Base-by-base conservation (phyloP, 2,888 invertebrate genomes). In the Chloromyia formosa region DNA sequence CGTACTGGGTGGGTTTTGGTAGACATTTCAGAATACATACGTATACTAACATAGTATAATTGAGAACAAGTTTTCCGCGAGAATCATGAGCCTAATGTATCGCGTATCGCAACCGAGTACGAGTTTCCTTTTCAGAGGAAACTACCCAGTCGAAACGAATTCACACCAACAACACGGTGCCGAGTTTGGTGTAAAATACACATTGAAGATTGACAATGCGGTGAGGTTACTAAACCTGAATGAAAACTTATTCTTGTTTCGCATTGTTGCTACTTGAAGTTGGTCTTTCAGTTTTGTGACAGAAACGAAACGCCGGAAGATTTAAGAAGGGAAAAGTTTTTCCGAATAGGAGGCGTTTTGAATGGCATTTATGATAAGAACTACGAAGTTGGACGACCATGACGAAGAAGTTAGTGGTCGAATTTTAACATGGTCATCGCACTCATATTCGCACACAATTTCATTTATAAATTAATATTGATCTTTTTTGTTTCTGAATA, bases 371-470 rank as follows among this genome's bases (percentile, higher is more conserved):
- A 35, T 35, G 27, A 35, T 35, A 35, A 35, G 27, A 35, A 35
- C 27, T 35, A 35, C 27, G 3, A 35, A 35, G 7, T 7, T 35
- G 7, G 2, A 35, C 27, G n/a, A n/a, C n/a, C n/a, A 64, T 18
- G 64, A 40, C 64, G n/a, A 61, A 23, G 64, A 40, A 35, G 42
- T 64, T 42, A 64, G 40, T 42, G 64, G 14, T 42, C n/a, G 10
- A 64, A 64, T 64, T 35, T 64, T 64, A 40, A 64, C 16, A 64
- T 42, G 64, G 64, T 64, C 64, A 64, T 42, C 42, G 64, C 18
- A 64, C 64, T 42, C 40, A 40, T 40, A 35, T n/a, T n/a, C n/a
- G n/a, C n/a, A 35, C 27, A 35, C 27, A 35, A 35, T 42, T 64
- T 64, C 64, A 64, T 64, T 56, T 64, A 12, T 18, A 18, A 64